Conservation (phyloP, 1,140 invertebrate genomes). For the Bombus waltoni region DNA sequence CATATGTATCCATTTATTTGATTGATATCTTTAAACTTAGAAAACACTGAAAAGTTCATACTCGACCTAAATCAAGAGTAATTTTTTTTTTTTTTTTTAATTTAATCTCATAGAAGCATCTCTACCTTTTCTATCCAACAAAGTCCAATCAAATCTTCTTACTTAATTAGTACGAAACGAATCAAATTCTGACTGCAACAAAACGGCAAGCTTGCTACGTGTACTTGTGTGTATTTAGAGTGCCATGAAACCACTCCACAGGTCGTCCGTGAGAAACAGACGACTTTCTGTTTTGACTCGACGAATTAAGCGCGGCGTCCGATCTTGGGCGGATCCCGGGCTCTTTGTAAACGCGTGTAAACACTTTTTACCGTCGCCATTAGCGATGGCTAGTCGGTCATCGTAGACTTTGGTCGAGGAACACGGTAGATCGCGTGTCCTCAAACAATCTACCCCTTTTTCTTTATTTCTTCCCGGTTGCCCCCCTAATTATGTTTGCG, state of each 20-base stretch:
- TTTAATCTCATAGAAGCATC: neutral
- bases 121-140: neutral
- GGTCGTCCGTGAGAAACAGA: slow-evolving; percentile 31
- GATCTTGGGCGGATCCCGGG: slow-evolving; percentile 66
- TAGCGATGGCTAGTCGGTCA: slow-evolving; percentile 76
- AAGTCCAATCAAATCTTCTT: neutral
- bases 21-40: neutral
- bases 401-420: slow-evolving; percentile 56
- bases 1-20: neutral
- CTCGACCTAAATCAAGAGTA: too few species aligned
- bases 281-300: slow-evolving; percentile 48
- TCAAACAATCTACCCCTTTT: slow-evolving; percentile 79
- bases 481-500: slow-evolving; percentile 79
- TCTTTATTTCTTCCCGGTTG: slow-evolving; percentile 71
- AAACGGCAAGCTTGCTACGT: neutral
- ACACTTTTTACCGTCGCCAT: slow-evolving; percentile 76
- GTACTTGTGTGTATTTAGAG: neutral
- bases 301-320: slow-evolving; percentile 45
- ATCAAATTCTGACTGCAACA: neutral
- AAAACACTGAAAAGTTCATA: too few species aligned
- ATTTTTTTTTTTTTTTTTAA: too few species aligned
- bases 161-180: neutral
- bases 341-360: slow-evolving; percentile 69
- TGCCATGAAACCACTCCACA: slow-evolving; percentile 3
- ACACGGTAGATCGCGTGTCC: slow-evolving; percentile 76